Evolutionary conservation across 2,888 invertebrate genomes (phyloP).

Genomic region (Lasioglossum leucozonium): DNA sequence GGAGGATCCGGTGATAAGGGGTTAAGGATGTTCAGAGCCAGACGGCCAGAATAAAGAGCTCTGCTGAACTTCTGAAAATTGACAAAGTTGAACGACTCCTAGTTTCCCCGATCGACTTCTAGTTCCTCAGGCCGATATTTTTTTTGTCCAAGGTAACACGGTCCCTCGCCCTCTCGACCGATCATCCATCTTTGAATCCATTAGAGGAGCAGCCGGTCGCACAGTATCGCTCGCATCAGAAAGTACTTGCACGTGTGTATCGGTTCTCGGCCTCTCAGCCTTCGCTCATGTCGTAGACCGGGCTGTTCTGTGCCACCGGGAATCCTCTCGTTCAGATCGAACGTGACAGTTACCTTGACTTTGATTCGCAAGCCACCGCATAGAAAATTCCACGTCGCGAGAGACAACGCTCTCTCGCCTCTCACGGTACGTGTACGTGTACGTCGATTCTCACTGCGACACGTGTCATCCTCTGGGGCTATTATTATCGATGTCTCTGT

Average conservation of each 20-base stretch:
- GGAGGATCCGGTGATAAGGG: neutral
- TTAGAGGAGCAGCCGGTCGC: conserved; percentile 67
- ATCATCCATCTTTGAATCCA: conserved; percentile 73
- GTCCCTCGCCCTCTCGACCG: conserved; percentile 42
- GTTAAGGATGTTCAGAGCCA: neutral
- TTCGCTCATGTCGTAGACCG: conserved; percentile 51
- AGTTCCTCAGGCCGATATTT: conserved; percentile 44
- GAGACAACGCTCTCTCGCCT: conserved; percentile 35
- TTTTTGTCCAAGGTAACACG: conserved; percentile 31
- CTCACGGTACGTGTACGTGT: conserved; percentile 43
- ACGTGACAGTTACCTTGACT: conserved; percentile 66
- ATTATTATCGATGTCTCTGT: neutral
- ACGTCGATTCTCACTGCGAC: conserved; percentile 31
- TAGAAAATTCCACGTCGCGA: conserved; percentile 50
- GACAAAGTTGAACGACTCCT: neutral
- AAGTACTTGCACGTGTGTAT: conserved; percentile 72
- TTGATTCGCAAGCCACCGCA: conserved; percentile 58
- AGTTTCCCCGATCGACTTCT: neutral
- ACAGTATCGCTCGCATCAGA: conserved; percentile 69
- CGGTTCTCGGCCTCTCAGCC: conserved; percentile 55
- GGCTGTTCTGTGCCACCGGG: conserved; percentile 62
- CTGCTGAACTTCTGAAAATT: too few relatives aligned
- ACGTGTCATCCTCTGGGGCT: conserved; percentile 36
- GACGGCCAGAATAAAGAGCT: neutral
- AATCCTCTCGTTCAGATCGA: conserved; percentile 61